These are phyloP conservation scores for Epirrita christyi DNA, from an alignment of 2,888 invertebrate genomes.

Conservation along the genomic window DNA sequence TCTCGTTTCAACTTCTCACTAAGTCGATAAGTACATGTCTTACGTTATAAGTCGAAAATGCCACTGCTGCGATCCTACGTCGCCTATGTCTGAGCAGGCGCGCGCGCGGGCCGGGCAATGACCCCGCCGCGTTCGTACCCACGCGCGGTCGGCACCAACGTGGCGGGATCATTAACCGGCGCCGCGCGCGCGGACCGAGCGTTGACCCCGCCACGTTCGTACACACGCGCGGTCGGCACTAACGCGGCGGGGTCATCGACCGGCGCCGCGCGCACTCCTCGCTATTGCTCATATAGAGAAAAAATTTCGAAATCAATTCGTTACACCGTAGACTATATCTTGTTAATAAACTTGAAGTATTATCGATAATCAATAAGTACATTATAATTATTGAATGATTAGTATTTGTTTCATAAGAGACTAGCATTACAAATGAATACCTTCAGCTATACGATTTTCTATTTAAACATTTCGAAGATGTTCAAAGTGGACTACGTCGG, in stretches of 20 bases:
- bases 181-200: not conserved
- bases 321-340: slow-evolving; percentile 83
- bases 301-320: slow-evolving; percentile 81
- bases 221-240: slow-evolving; percentile 14
- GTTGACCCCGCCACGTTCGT: slow-evolving; percentile 14
- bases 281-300: slow-evolving; percentile 79
- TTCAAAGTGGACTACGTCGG: slow-evolving; percentile 80
- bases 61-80: slow-evolving; percentile 81
- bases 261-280: slow-evolving; percentile 48
- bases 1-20: slow-evolving; percentile 65
- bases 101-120: slow-evolving; percentile 28
- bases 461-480: slow-evolving; percentile 83
- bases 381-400: slow-evolving; percentile 85
- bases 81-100: slow-evolving; percentile 64
- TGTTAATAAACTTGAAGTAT: slow-evolving; percentile 84
- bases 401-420: slow-evolving; percentile 85
- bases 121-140: not conserved
- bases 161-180: not conserved
- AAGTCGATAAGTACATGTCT: slow-evolving; percentile 79
- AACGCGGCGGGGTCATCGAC: not conserved
- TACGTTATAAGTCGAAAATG: slow-evolving; percentile 81
- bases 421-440: slow-evolving; percentile 85
- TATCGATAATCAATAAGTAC: slow-evolving; percentile 85
- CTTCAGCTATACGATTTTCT: slow-evolving; percentile 84
- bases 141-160: not conserved